Conservation (phyloP, 2,888 invertebrate species). For the Yponomeuta evonymella region DNA sequence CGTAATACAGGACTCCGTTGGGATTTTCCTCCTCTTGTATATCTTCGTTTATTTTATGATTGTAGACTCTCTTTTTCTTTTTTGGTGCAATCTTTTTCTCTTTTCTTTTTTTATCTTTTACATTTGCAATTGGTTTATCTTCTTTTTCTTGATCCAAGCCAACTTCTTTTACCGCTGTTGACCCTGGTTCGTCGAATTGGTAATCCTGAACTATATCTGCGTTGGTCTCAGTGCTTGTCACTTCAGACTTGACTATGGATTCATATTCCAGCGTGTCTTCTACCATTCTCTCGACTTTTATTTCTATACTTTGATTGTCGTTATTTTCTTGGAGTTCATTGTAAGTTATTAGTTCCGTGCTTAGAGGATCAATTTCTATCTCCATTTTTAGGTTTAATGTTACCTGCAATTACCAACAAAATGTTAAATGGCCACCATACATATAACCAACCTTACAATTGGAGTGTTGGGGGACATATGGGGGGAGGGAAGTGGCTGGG, state of each 20-base stretch:
- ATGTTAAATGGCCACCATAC: background rate
- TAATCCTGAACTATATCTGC: background rate
- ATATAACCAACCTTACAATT: too few relatives aligned
- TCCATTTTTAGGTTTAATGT: constrained; percentile 15
- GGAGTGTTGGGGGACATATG: too few relatives aligned
- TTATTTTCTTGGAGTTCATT: constrained; percentile 25
- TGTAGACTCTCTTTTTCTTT: background rate
- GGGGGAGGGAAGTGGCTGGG: too few relatives aligned
- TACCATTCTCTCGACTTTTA: background rate
- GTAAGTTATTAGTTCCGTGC: constrained; percentile 38
- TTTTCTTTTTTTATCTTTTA: constrained; percentile 5
- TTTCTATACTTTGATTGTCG: background rate
- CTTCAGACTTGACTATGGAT: background rate
- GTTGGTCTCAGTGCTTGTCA: background rate
- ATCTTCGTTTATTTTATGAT: constrained; percentile 28
- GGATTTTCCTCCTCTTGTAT: constrained; percentile 49
- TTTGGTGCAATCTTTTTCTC: background rate
- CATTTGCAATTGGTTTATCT: background rate
- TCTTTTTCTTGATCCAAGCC: background rate
- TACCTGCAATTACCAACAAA: background rate
- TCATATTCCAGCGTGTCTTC: background rate
- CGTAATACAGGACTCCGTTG: constrained; percentile 55
- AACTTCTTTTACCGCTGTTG: background rate
- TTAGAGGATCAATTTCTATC: constrained; percentile 51
- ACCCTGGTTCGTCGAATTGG: background rate